Evolutionary conservation across 2,888 invertebrate species (phyloP).

Genomic region (Rhyacophila evoluta): DNA sequence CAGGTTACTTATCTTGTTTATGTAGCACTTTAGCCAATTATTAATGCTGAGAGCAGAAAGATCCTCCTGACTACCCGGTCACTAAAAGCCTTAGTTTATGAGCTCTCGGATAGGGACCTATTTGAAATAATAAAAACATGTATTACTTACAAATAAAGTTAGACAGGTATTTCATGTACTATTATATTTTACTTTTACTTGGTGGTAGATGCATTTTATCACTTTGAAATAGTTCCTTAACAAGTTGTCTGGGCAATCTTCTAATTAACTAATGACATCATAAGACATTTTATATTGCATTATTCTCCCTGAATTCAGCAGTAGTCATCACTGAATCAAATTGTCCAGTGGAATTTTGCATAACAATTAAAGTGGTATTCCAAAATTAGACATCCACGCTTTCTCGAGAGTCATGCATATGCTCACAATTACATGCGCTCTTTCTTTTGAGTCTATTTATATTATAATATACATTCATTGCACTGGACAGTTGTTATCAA

Average conservation of each 20-base stretch:
- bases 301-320: neutral
- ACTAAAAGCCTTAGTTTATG: too few species aligned
- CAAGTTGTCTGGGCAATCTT: neutral
- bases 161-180: too few species aligned
- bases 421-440: neutral
- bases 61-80: too few species aligned
- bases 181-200: too few species aligned
- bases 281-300: neutral
- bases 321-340: neutral
- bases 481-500: neutral
- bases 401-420: neutral
- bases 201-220: too few species aligned
- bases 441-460: neutral
- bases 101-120: too few species aligned
- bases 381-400: conserved; percentile 15
- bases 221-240: too few species aligned
- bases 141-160: too few species aligned
- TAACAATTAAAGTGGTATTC: conserved; percentile 11
- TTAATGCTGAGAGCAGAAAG: too few species aligned
- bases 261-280: neutral
- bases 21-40: too few species aligned
- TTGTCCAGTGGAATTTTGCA: neutral
- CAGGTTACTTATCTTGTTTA: too few species aligned
- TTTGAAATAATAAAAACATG: too few species aligned
- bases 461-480: conserved; percentile 3